Evolutionary conservation across 2,888 invertebrate genomes (phyloP), one percentile per base, ranked within the genome.

Genomic region (Chymomyza fuscimana): DNA sequence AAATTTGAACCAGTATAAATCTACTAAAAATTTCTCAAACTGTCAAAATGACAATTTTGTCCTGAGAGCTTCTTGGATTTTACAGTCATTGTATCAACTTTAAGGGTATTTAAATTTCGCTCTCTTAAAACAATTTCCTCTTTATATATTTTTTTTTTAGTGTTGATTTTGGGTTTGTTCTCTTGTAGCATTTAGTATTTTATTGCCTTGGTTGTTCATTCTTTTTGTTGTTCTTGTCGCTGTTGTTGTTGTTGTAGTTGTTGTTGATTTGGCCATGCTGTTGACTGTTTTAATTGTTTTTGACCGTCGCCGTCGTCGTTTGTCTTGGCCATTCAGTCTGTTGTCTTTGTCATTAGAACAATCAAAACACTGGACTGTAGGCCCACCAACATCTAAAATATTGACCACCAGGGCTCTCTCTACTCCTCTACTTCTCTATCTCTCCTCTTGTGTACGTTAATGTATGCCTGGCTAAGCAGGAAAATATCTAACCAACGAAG

Each of bases 241-340:
- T 67, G 52, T 64, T 50, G 63, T 65, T 60, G 56, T 60, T 63
- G 50, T 56, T 32, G 62, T 63, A 66, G 62, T 66, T 58, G 51
- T 51, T 51, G 51, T n/a, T n/a, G n/a, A n/a, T 10, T 51, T 0
- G 51, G 15, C 6, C 16, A 51, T 54, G 16, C 16, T 54, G 16
- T 54, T 54, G 52, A 19, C 58, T 25, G 61, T 22, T 68, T 85
- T 84, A 82, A 82, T 85, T 87, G 82, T 78, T 78, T 79, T 82
- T 63, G 65, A 58, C 62, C 62, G 56, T 68, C 40, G 40, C 40
- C 40, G 40, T 46, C 40, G 40, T 46, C 40, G 40, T 46, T 46
- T 46, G 40, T 46, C 40, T 46, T 12, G 12, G 40, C 40, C 40
- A 12, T 46, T 46, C 40, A 46, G 40, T 3, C 64, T 62, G 62